A percentile compares a stretch with the other conserved stretches of the same genome.
Evolutionary conservation across 1,140 invertebrate genomes (phyloP).

Genomic region (Leptopilina boulardi): DNA sequence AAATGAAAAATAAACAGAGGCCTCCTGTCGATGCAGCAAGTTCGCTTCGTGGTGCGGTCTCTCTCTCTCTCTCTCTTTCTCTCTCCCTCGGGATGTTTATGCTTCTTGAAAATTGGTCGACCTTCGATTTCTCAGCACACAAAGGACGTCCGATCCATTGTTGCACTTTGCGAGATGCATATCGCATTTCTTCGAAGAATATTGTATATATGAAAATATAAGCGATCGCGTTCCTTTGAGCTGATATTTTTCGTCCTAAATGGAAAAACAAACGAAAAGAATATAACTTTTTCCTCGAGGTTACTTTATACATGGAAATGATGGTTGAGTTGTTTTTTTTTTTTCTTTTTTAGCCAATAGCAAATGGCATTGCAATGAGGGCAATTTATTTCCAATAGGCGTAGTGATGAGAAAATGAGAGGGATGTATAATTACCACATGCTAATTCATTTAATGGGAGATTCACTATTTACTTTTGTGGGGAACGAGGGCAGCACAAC

Average conservation of each 20-base stretch:
- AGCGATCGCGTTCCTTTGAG: slow-evolving; percentile 6
- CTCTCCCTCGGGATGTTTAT: slow-evolving; percentile 54
- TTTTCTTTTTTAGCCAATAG: neutral
- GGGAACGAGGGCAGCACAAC: slow-evolving; percentile 44
- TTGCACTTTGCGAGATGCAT: slow-evolving; percentile 19
- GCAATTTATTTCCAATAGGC: slow-evolving; percentile 48
- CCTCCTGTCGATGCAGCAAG: slow-evolving; percentile 35
- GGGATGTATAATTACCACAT: slow-evolving; percentile 47
- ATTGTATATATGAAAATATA: slow-evolving; percentile 24
- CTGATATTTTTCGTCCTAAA: neutral
- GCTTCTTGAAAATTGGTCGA: slow-evolving; percentile 55
- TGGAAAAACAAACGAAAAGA: slow-evolving; percentile 18
- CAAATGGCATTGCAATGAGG: neutral
- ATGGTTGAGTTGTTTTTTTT: neutral
- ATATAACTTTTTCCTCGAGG: neutral
- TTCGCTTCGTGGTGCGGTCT: slow-evolving; percentile 28
- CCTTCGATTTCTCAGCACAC: slow-evolving; percentile 45
- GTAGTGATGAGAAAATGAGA: neutral
- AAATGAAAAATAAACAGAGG: slow-evolving; percentile 61
- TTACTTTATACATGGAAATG: slow-evolving; percentile 8
- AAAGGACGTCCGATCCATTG: slow-evolving; percentile 28
- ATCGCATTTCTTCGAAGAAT: neutral
- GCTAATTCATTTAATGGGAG: slow-evolving; percentile 51
- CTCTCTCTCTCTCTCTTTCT: too few relatives aligned
- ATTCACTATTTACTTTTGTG: slow-evolving; percentile 47